phyloP scores from a whole-genome alignment of 2,888 invertebrate genomes.

The Orchestes rusci region DNA sequence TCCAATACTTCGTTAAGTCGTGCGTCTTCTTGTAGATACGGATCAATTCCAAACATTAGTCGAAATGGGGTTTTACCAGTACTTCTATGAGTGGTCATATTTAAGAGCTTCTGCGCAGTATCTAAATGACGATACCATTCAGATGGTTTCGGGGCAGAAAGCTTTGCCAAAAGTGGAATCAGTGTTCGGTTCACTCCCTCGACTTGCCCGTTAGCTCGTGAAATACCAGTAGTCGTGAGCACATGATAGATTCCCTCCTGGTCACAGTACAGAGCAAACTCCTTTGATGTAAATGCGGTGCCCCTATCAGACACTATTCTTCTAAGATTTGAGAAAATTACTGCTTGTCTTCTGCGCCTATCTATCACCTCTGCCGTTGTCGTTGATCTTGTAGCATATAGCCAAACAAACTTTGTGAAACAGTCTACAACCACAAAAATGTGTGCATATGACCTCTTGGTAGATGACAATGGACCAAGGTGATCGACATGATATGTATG shows the following conservation, averaged over 20 bases:
- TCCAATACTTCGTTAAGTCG: no score
- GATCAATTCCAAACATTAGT: constrained; percentile 23
- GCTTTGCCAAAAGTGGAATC: no score
- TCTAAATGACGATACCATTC: no score
- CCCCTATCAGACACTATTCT: constrained; percentile 36
- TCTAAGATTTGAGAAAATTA: constrained; percentile 37
- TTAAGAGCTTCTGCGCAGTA: no score
- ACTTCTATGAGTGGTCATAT: constrained; percentile 25
- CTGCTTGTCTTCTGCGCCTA: constrained; percentile 29
- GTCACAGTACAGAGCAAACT: constrained; percentile 36
- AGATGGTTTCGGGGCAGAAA: no score
- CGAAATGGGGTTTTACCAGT: constrained; percentile 27
- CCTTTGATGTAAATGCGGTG: constrained; percentile 36
- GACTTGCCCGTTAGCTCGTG: no score
- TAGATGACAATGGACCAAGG: constrained; percentile 28
- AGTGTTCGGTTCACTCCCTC: constrained; percentile 29
- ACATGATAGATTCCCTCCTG: no score
- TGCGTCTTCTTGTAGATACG: no score
- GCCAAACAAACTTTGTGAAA: constrained; percentile 36
- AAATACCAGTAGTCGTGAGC: no score
- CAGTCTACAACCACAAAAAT: constrained; percentile 35
- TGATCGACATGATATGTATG: constrained; percentile 31
- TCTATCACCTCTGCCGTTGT: constrained; percentile 29
- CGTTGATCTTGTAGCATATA: constrained; percentile 33
- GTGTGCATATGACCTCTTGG: constrained; percentile 29